Evolutionary conservation across 2,113 vertebrate genomes (phyloP), one percentile per base, ranked within the genome.

Genomic region (Heterotis niloticus): DNA sequence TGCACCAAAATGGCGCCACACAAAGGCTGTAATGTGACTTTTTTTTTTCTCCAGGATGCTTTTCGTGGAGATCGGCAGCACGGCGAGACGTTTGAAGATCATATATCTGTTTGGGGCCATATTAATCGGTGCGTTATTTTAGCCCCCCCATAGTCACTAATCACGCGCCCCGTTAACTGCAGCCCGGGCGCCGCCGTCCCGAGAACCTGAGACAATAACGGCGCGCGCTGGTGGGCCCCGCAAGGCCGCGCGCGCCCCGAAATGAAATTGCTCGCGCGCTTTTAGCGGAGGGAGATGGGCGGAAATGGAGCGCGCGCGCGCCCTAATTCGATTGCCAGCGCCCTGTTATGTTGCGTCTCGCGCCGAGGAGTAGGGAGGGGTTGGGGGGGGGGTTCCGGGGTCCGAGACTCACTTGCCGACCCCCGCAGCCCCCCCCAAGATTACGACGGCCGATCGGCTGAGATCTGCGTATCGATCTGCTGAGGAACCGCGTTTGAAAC

Each of bases 111-210:
- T 74, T 59, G 26, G n/a, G 54, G 51, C 57, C 52, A 74, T 26
- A 59, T 74, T 2, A 62, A 62, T 62, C 1, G 59, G 26, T 56
- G 54, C n/a, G 0, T 62, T 16, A 62, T 62, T 16, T 16, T 62
- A 74, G 56, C 56, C 60, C 62, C 34, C 12, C 52, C 12, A 44
- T 4, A 7, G 34, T 13, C 66, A 70, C 77, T 78, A 70, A 78
- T 78, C 67, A 78, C 57, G 54, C 67, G 26, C 67, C 66, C 56
- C 77, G 77, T 78, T 78, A 70, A 78, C 70, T 78, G 20, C 56
- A 71, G 51, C 14, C 67, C 28, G 77, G 77, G 77, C 77, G 77
- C 77, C 77, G 14, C 7, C 70, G 66, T 78, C 77, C 70, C 66
- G 51, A 20, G 77, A 62, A 78, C 44, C 56, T 70, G 66, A 71